Percentiles rank a stretch among this genome's conserved stretches.
Evolutionary conservation across 30 jellyfish, hydroid and myxozoan genomes (phyloP).

Genomic region (Aurelia sp.): DNA sequence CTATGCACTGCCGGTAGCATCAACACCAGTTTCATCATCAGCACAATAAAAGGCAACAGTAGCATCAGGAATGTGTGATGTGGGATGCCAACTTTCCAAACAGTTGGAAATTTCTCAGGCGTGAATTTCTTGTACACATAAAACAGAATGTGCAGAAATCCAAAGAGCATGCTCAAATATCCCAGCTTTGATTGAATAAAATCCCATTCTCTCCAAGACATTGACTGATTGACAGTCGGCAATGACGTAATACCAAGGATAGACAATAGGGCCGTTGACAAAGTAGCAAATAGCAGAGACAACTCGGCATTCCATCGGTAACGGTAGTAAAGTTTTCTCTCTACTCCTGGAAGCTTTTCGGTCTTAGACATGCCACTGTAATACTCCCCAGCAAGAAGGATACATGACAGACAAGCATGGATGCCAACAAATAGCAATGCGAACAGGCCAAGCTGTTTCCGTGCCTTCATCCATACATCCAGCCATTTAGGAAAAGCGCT

Average conservation of each 20-base stretch:
- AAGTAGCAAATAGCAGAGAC: conserved; percentile 58
- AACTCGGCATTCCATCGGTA: conserved; percentile 70
- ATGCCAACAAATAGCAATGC: conserved; percentile 57
- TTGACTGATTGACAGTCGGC: conserved; percentile 74
- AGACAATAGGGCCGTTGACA: conserved; percentile 54
- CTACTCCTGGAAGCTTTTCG: neutral
- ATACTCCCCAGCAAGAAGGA: conserved; percentile 71
- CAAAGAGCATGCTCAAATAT: conserved; percentile 52
- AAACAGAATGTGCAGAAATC: conserved; percentile 46
- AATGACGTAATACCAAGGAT: conserved; percentile 77
- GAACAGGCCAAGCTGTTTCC: conserved; percentile 81
- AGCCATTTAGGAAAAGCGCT: conserved; percentile 69
- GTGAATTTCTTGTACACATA: conserved; percentile 45
- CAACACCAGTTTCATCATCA: conserved; percentile 48
- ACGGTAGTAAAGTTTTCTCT: conserved; percentile 14
- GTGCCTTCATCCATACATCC: conserved; percentile 78
- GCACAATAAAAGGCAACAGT: conserved; percentile 55
- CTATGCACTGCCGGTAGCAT: conserved; percentile 63
- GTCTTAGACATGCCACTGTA: conserved; percentile 9
- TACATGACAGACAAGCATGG: conserved; percentile 70
- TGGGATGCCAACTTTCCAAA: conserved; percentile 63
- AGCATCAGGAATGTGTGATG: conserved; percentile 63
- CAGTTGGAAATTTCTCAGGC: no score
- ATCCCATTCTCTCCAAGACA: conserved; percentile 92
- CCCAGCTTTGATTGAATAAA: conserved; percentile 78